These are phyloP conservation scores for Percina caprodes DNA, from an alignment of 2,113 vertebrate species.

Conservation along the genomic window DNA sequence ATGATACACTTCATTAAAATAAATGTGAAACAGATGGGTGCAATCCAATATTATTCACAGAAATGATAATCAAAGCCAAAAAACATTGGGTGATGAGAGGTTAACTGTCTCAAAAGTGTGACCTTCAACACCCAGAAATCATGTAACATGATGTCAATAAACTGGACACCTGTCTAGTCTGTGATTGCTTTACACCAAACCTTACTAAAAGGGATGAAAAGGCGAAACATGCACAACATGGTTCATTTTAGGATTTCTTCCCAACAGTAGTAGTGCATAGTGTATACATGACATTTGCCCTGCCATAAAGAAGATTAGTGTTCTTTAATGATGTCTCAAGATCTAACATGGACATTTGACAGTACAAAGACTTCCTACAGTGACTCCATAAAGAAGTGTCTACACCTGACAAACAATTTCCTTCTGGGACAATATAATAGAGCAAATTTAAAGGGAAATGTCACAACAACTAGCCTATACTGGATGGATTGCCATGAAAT, in stretches of 20 bases:
- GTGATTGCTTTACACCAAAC: constrained; percentile 7
- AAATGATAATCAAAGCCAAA: not conserved
- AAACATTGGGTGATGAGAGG: not conserved
- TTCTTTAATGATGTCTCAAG: not conserved
- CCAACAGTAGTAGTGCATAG: not conserved
- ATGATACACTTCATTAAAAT: not conserved
- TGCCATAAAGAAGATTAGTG: not conserved
- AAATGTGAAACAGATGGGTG: not conserved
- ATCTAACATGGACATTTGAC: not conserved
- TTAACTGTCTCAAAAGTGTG: constrained; percentile 20
- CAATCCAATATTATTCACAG: not conserved
- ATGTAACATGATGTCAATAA: constrained; percentile 42
- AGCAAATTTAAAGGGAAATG: not conserved
- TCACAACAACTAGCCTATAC: not conserved
- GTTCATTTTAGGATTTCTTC: not conserved
- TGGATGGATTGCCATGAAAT: not conserved
- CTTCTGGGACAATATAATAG: not conserved
- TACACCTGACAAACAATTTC: not conserved
- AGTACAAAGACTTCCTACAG: not conserved
- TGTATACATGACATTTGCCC: not conserved
- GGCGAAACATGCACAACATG: not conserved
- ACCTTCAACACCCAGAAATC: constrained; percentile 21
- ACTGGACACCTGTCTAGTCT: constrained; percentile 26
- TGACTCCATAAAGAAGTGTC: not conserved
- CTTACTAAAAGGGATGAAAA: not conserved